A percentile compares a stretch with the other conserved stretches of the same genome.
phyloP scores from a whole-genome alignment of 2,113 vertebrate species.

The Platysternon megacephalum region DNA sequence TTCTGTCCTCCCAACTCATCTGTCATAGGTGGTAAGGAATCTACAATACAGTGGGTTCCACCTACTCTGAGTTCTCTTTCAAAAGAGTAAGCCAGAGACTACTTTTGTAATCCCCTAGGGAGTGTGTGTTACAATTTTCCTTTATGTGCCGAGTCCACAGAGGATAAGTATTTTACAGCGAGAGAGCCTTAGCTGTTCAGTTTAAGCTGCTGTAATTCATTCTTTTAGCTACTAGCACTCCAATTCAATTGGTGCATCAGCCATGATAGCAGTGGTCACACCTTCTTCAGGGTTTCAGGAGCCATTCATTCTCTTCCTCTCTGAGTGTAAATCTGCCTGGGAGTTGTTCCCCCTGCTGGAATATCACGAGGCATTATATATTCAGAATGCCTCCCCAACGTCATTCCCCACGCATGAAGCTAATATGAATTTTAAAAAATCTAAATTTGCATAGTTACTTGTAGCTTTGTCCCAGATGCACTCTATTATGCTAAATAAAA shows the following conservation, averaged over 20 bases:
- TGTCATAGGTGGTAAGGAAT: background rate
- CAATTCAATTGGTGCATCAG: background rate
- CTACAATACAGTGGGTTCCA: background rate
- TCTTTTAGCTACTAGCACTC: background rate
- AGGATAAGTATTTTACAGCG: background rate
- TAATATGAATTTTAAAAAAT: background rate
- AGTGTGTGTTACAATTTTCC: background rate
- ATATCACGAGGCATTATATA: background rate
- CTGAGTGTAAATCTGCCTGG: background rate
- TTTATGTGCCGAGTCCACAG: background rate
- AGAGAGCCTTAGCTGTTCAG: background rate
- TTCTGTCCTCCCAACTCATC: background rate
- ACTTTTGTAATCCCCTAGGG: background rate
- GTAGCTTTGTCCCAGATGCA: background rate
- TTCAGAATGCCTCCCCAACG: background rate
- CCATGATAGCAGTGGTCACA: background rate
- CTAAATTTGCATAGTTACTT: background rate
- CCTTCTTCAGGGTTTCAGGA: background rate
- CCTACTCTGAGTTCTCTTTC: background rate
- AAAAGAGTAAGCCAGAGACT: background rate
- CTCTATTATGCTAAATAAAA: background rate
- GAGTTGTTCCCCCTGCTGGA: background rate
- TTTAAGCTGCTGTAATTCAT: background rate
- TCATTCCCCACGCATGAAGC: constrained; percentile 15
- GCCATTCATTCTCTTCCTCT: background rate